Base-by-base conservation (phyloP, 2,888 invertebrate genomes). In the Ethmia dodecea region DNA sequence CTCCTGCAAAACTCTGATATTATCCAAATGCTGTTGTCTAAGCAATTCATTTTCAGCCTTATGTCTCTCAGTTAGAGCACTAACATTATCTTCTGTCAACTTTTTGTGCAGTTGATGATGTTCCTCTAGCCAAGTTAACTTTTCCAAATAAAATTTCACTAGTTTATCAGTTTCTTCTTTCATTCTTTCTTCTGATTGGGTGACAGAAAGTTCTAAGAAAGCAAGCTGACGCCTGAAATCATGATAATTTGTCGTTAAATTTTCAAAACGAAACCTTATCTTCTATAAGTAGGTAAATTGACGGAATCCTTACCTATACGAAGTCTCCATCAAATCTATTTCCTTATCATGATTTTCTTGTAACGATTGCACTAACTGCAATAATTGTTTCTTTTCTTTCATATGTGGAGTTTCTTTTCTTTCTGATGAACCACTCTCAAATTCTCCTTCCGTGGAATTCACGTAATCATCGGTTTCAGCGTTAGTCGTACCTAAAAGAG, bases 291-390 rank as follows among this genome's bases (percentile, higher is more conserved):
- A 9, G 8, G 20, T 20, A 20, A 20, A 6, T 20, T n/a, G n/a
- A n/a, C 3, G 8, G 8, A 20, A 9, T 31, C 9, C 27, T 33
- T 67, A 89, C 90, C 89, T 89, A 46, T 89, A 90, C 1, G 90
- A 90, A 38, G 88, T 89, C 58, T 90, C 90, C 79, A 90, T 79
- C 22, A 90, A 60, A 60, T 89, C 89, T 24, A 89, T 79, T 62
- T 90, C 90, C 45, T 89, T 90, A 26, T 88, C 81, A 37, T 90
- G 90, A 45, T 89, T 84, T 45, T 88, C 87, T 52, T 88, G 88
- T 18, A 90, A 55, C 1, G 86, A 83, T 22, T 75, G 73, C 1
- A 89, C 78, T 8, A 89, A 54, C 45, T 86, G 84, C n/a, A 86
- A 40, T 15, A 87, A 60, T 44, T 77, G 86, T 37, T 66, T 81